A percentile compares a stretch with the other conserved stretches of the same genome.
Evolutionary conservation across 2,113 vertebrate genomes (phyloP).

Genomic region (Nothoprocta pentlandii): DNA sequence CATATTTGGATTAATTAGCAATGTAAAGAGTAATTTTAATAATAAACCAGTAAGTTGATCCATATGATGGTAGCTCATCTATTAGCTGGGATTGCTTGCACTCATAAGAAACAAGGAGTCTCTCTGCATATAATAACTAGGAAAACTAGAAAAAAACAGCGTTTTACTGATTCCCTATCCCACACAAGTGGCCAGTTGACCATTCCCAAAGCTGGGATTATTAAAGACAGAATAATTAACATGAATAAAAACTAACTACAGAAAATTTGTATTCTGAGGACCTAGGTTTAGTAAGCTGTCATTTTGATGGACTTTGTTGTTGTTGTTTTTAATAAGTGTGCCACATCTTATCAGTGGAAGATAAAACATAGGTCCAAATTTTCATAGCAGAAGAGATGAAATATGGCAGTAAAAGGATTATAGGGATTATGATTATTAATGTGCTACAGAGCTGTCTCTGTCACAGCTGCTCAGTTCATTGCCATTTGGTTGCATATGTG

Average conservation of each 20-base stretch:
- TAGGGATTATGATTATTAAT: not conserved
- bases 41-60: not conserved
- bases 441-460: not conserved
- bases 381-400: not conserved
- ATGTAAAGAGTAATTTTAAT: not conserved
- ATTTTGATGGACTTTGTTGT: not conserved
- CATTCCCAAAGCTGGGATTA: not conserved
- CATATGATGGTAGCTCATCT: not conserved
- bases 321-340: not conserved
- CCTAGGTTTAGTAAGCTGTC: not conserved
- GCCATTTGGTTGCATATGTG: not conserved
- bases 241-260: not conserved
- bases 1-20: not conserved
- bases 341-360: not conserved
- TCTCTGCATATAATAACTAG: not conserved
- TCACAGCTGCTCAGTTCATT: not conserved
- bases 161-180: not conserved
- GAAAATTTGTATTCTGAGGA: not conserved
- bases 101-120: not conserved
- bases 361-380: not conserved
- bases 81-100: not conserved
- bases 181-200: not conserved
- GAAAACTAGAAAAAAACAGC: not conserved
- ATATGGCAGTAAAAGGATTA: not conserved
- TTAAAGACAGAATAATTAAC: not conserved